Percentiles rank a stretch among this genome's conserved stretches.
phyloP scores from a whole-genome alignment of 2,888 invertebrate genomes.

The Didymodactylos carnosus region DNA sequence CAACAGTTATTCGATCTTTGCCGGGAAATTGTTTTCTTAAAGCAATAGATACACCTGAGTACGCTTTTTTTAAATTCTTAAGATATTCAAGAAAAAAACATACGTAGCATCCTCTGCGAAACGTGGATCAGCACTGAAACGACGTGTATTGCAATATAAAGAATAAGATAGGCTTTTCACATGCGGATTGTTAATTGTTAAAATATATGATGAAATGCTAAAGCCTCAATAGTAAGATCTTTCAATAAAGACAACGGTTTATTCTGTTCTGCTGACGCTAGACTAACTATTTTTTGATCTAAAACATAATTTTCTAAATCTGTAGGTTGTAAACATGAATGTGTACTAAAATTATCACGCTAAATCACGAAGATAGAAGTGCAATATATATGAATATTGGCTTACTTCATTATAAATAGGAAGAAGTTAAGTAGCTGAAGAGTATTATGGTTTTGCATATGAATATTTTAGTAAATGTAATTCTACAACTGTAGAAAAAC shows the following conservation, averaged over 20 bases:
- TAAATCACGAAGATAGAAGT: too few relatives aligned
- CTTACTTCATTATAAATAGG: too few relatives aligned
- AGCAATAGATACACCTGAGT: not conserved
- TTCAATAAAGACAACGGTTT: not conserved
- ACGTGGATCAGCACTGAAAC: slow-evolving; percentile 18
- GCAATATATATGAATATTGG: too few relatives aligned
- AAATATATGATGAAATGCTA: not conserved
- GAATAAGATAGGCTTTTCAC: slow-evolving; percentile 22
- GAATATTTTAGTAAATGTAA: too few relatives aligned
- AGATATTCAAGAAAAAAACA: not conserved
- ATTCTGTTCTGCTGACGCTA: slow-evolving; percentile 8
- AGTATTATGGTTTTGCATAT: too few relatives aligned
- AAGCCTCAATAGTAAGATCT: not conserved
- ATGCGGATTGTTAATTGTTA: slow-evolving; percentile 17
- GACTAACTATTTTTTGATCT: too few relatives aligned
- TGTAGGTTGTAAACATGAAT: too few relatives aligned
- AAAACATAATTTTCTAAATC: too few relatives aligned
- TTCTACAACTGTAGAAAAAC: too few relatives aligned
- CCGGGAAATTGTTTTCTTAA: not conserved
- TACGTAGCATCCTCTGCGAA: slow-evolving; percentile 17
- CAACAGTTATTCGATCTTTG: too few relatives aligned
- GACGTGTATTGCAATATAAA: slow-evolving; percentile 18
- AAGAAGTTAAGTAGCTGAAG: too few relatives aligned
- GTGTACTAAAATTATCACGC: too few relatives aligned
- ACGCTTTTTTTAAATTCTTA: not conserved